Base-by-base conservation (phyloP, 53 echinoderm and acorn worm species). In the Paracentrotus lividus region DNA sequence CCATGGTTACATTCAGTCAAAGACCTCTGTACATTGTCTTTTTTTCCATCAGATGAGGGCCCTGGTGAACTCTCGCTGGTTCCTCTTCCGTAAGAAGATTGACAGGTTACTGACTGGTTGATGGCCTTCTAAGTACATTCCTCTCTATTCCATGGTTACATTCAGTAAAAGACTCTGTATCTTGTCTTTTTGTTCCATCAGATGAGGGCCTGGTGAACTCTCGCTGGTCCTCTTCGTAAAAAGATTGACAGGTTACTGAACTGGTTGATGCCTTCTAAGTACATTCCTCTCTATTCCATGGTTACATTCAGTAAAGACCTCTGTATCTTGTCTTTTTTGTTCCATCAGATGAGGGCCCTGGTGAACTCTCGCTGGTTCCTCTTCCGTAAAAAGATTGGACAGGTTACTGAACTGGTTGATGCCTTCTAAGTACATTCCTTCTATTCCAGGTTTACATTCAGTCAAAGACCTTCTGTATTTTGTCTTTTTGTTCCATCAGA, bases 391-490 rank as follows among this genome's bases (percentile, higher is more conserved):
- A 95, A 95, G 64, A 89, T 98, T n/a, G n/a, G 98, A 98, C 66
- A 85, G 94, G 20, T 77, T 98, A 29, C 93, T 98, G n/a, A 93
- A 96, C 86, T 96, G 96, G 96, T 55, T 98, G 29, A 68, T 98
- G 57, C 98, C 98, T 1, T 92, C 69, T 15, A 91, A 61, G 12
- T 98, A 96, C 96, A 96, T 98, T 18, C 98, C 9, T 90, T 98
- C 10, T 98, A 98, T 92, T 95, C 95, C 57, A 98, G 97, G 98
- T 97, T 98, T 16, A 96, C 98, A 18, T 98, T 98, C 90, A 96
- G 95, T 59, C 88, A n/a, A n/a, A n/a, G n/a, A n/a, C n/a, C n/a
- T n/a, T 20, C 8, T 81, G 44, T 81, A 26, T 81, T 45, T 81
- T n/a, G n/a, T n/a, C n/a, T n/a, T n/a, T 47, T 27, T 45, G 45